Evolutionary conservation across 2,113 vertebrate genomes (phyloP).

Genomic region (Perccottus glenii): DNA sequence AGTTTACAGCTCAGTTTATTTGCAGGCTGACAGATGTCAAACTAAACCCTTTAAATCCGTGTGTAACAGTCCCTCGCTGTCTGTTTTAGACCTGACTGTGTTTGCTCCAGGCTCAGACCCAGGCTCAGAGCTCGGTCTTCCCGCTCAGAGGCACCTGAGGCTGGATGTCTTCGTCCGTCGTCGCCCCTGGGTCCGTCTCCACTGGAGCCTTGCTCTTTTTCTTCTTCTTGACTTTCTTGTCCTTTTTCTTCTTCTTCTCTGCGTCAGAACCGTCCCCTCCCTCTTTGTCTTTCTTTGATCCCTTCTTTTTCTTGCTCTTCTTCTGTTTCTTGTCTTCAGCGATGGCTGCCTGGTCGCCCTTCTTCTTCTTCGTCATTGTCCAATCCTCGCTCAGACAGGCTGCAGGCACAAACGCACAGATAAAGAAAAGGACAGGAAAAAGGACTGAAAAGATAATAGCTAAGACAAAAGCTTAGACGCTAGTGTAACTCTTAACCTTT

Average conservation of each 20-base stretch:
- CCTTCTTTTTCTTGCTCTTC: conserved; percentile 78
- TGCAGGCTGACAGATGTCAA: too few species aligned
- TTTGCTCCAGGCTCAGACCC: too few species aligned
- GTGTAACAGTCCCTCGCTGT: too few species aligned
- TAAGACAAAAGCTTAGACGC: too few species aligned
- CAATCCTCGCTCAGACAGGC: conserved; percentile 74
- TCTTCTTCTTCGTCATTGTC: conserved; percentile 81
- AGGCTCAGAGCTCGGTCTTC: conserved; percentile 79
- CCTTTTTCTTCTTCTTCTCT: conserved; percentile 69
- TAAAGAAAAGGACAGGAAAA: neutral
- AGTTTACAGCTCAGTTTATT: too few species aligned
- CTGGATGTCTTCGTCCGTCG: conserved; percentile 71
- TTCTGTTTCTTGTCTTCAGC: conserved; percentile 80
- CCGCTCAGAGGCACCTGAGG: conserved; percentile 59
- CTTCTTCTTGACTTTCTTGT: conserved; percentile 66
- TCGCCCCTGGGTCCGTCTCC: conserved; percentile 45
- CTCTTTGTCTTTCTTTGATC: conserved; percentile 75
- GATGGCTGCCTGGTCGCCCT: conserved; percentile 83
- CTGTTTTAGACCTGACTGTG: too few species aligned
- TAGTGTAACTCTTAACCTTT: too few species aligned
- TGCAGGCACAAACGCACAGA: neutral
- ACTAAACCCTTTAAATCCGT: too few species aligned
- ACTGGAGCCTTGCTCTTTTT: conserved; percentile 61
- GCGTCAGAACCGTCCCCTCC: conserved; percentile 62
- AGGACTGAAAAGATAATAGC: too few species aligned